These are phyloP conservation scores for Myiozetetes cayanensis DNA, from an alignment of 2,113 vertebrate genomes.

Conservation along the genomic window DNA sequence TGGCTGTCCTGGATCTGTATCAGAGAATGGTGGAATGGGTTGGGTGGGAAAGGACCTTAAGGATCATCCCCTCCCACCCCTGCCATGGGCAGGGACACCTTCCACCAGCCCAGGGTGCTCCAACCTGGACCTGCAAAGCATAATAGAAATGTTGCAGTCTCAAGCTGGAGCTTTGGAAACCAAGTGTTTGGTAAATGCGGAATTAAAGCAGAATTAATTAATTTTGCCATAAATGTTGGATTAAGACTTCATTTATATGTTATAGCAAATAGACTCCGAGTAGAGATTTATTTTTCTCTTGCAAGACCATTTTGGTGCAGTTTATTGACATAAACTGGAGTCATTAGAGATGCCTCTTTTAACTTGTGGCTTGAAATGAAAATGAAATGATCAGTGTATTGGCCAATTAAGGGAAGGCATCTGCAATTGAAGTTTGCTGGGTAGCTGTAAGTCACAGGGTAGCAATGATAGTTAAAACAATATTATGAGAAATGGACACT, in stretches of 20 bases:
- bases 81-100: neutral
- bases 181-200: neutral
- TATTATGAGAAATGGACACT: neutral
- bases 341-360: neutral
- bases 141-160: accelerated
- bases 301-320: neutral
- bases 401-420: constrained; percentile 15
- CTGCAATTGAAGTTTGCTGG: neutral
- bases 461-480: neutral
- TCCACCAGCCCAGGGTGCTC: neutral
- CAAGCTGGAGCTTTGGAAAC: neutral
- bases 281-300: neutral
- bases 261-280: neutral
- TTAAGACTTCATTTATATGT: neutral
- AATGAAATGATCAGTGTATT: neutral
- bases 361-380: neutral
- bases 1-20: neutral
- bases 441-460: neutral
- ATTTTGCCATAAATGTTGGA: neutral
- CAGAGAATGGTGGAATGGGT: neutral
- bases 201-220: constrained; percentile 1
- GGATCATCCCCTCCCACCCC: neutral
- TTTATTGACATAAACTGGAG: constrained; percentile 6
- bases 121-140: neutral
- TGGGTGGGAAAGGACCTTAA: neutral